A percentile compares a stretch with the other conserved stretches of the same genome.
Conservation (phyloP, 2,888 invertebrate species). For the Monopis laevigella region DNA sequence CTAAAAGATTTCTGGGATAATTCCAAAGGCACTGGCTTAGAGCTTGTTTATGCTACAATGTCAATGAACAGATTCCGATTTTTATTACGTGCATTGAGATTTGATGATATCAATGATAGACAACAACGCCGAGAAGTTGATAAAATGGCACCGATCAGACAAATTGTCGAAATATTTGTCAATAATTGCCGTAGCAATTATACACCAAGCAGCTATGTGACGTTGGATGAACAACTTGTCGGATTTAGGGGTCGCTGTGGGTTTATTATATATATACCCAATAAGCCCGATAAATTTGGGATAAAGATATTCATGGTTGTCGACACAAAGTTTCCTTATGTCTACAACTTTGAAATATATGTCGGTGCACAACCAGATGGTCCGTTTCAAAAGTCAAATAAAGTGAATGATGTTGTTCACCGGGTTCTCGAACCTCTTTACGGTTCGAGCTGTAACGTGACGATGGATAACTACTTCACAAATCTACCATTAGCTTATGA, state of each 20-base stretch:
- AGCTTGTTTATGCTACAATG: background rate
- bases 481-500: background rate
- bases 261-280: background rate
- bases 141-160: conserved; percentile 5
- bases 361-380: conserved; percentile 1
- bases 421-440: background rate
- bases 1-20: conserved; percentile 1
- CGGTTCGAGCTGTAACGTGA: background rate
- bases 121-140: too few species aligned
- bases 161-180: background rate
- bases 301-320: conserved; percentile 2
- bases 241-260: conserved; percentile 1
- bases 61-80: background rate
- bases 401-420: background rate
- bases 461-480: conserved; percentile 3
- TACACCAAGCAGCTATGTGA: conserved; percentile 1
- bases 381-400: conserved; percentile 4
- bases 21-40: conserved; percentile 1
- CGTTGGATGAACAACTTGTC: conserved; percentile 4
- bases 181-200: background rate
- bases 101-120: conserved; percentile 1
- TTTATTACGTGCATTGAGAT: background rate
- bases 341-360: conserved; percentile 4
- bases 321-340: background rate
- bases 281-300: conserved; percentile 3